Evolutionary conservation across 2,888 invertebrate species (phyloP).

Genomic region (Drosophila anomalata): DNA sequence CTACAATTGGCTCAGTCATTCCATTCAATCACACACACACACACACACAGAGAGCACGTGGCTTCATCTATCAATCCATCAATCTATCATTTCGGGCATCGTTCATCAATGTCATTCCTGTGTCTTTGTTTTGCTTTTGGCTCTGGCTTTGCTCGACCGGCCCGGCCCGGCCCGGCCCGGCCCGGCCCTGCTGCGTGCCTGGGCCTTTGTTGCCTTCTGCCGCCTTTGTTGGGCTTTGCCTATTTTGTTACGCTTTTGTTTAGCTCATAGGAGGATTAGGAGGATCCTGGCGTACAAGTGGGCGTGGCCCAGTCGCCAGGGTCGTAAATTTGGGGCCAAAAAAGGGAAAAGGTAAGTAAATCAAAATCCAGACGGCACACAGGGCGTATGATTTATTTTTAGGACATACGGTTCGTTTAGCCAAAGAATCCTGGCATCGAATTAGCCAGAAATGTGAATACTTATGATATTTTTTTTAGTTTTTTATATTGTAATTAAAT

Average conservation of each 20-base stretch:
- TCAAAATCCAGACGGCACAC: constrained; percentile 28
- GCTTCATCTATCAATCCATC: constrained; percentile 50
- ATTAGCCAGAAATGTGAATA: not conserved
- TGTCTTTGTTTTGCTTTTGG: constrained; percentile 41
- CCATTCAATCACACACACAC: constrained; percentile 61
- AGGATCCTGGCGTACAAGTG: not conserved
- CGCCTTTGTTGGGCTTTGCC: constrained; percentile 14
- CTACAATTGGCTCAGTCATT: constrained; percentile 39
- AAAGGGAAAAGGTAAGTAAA: constrained; percentile 38
- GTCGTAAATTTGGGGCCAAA: not conserved
- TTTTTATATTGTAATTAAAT: not conserved
- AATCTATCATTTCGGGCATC: constrained; percentile 71
- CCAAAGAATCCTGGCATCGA: constrained; percentile 16
- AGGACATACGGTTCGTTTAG: constrained; percentile 8
- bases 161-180: too few species aligned
- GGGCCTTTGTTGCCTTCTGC: constrained; percentile 9
- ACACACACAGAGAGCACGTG: constrained; percentile 33
- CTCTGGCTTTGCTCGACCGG: not conserved
- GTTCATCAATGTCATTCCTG: constrained; percentile 77
- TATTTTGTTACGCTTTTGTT: constrained; percentile 40
- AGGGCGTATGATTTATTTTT: constrained; percentile 41
- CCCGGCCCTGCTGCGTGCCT: constrained; percentile 9
- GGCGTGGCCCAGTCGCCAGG: not conserved
- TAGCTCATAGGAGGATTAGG: constrained; percentile 33
- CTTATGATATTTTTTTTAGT: not conserved